A percentile compares a stretch with the other conserved stretches of the same genome.
phyloP scores from a whole-genome alignment of 2,113 vertebrate genomes.

The Sceloporus tristichus region DNA sequence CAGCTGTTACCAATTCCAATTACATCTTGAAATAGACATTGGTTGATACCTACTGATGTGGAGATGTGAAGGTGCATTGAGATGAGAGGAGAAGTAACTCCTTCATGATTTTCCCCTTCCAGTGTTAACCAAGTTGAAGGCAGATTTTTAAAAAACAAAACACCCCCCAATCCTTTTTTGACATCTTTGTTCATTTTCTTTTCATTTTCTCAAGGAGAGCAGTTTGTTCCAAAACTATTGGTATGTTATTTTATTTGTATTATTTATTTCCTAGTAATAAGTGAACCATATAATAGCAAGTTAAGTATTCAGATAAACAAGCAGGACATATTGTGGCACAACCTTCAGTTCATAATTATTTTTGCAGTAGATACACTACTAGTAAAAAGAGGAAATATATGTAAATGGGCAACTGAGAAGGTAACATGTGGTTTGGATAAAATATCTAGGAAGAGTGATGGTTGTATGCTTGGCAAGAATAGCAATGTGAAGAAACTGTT shows the following conservation, averaged over 20 bases:
- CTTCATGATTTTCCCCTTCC: background rate
- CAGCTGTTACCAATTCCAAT: background rate
- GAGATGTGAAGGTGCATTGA: background rate
- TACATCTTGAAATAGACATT: background rate
- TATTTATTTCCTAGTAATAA: slow-evolving; percentile 36
- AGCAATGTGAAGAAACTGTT: background rate
- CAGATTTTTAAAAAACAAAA: slow-evolving; percentile 6
- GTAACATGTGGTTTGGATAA: background rate
- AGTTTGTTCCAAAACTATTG: slow-evolving; percentile 22
- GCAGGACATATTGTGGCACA: slow-evolving; percentile 3
- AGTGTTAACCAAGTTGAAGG: background rate
- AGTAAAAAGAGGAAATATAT: slow-evolving; percentile 23
- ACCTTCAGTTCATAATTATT: slow-evolving; percentile 33
- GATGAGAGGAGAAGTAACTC: background rate
- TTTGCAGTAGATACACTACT: slow-evolving; percentile 28
- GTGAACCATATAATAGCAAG: slow-evolving; percentile 42
- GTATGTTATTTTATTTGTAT: slow-evolving; percentile 26
- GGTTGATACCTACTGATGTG: background rate
- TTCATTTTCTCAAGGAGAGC: slow-evolving; percentile 41
- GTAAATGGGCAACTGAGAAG: slow-evolving; percentile 1
- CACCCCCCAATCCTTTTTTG: slow-evolving; percentile 26
- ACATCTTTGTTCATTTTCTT: slow-evolving; percentile 44
- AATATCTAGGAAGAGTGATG: background rate
- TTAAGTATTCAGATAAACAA: slow-evolving; percentile 50
- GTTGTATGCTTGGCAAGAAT: background rate